A percentile compares a stretch with the other conserved stretches of the same genome.
Conservation (phyloP, 2,888 invertebrate species). For the Tineola bisselliella region DNA sequence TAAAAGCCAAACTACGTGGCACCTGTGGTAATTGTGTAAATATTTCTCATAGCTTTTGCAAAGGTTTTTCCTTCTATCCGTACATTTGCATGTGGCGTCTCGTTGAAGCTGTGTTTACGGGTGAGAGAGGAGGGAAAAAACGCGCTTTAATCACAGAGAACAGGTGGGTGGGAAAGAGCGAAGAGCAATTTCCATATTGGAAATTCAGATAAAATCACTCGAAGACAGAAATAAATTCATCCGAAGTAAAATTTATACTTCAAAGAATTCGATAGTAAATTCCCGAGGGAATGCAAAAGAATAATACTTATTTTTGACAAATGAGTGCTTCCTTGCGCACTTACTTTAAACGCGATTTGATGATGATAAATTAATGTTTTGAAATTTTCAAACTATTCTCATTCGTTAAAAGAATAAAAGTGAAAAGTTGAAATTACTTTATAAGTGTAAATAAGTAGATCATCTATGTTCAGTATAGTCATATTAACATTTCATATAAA, state of each 20-base stretch:
- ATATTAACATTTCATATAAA: too few species aligned
- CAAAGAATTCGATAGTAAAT: not conserved
- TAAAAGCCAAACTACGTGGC: slow-evolving; percentile 8
- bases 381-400: not conserved
- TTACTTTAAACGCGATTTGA: not conserved
- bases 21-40: slow-evolving; percentile 25
- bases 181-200: slow-evolving; percentile 56
- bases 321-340: not conserved
- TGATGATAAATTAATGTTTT: not conserved
- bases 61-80: slow-evolving; percentile 34
- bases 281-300: not conserved
- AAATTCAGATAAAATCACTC: slow-evolving; percentile 50
- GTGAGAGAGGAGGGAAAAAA: slow-evolving; percentile 20
- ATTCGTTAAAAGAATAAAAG: too few species aligned
- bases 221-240: slow-evolving; percentile 17
- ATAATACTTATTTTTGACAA: not conserved
- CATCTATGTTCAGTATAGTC: too few species aligned
- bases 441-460: too few species aligned
- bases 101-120: slow-evolving; percentile 27
- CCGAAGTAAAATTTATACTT: slow-evolving; percentile 1
- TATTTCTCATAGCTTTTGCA: slow-evolving; percentile 41
- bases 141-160: slow-evolving; percentile 60
- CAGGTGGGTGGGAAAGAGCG: slow-evolving; percentile 37
- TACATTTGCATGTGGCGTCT: slow-evolving; percentile 55
- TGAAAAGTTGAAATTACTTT: too few species aligned